Conservation (phyloP, 2,113 vertebrate species). For the Bubo bubo region DNA sequence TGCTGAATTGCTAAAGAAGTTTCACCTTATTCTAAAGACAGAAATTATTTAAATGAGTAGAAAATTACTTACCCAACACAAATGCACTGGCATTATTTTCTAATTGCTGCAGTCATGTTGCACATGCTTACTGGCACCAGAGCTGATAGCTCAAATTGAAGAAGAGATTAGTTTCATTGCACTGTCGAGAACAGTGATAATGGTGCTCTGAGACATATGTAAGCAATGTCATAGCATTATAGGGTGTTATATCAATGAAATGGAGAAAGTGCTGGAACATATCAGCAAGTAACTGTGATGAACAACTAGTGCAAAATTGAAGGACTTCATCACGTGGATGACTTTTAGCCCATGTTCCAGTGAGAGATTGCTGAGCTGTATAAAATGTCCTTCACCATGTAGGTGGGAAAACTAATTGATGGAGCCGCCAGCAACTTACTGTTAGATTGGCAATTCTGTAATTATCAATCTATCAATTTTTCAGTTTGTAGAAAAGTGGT, state of each 20-base stretch:
- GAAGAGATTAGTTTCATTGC: background rate
- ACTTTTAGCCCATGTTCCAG: background rate
- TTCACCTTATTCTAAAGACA: background rate
- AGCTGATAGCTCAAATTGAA: background rate
- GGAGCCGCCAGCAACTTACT: background rate
- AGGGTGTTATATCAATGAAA: background rate
- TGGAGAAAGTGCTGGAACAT: background rate
- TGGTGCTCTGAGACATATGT: background rate
- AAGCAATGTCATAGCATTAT: background rate
- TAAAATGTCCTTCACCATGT: background rate
- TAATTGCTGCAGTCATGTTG: background rate
- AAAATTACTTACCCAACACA: background rate
- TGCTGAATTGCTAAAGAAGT: background rate
- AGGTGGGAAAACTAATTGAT: background rate
- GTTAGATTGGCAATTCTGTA: background rate
- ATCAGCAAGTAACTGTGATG: background rate
- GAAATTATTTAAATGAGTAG: background rate
- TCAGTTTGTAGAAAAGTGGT: background rate
- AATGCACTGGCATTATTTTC: background rate
- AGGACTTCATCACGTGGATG: background rate
- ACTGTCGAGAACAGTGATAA: accelerated
- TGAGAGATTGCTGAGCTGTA: background rate
- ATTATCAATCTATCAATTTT: background rate
- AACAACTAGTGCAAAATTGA: background rate
- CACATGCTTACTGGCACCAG: background rate